Base-by-base conservation (phyloP, 2,113 vertebrate genomes). In the Chaetorhynchus papuensis region DNA sequence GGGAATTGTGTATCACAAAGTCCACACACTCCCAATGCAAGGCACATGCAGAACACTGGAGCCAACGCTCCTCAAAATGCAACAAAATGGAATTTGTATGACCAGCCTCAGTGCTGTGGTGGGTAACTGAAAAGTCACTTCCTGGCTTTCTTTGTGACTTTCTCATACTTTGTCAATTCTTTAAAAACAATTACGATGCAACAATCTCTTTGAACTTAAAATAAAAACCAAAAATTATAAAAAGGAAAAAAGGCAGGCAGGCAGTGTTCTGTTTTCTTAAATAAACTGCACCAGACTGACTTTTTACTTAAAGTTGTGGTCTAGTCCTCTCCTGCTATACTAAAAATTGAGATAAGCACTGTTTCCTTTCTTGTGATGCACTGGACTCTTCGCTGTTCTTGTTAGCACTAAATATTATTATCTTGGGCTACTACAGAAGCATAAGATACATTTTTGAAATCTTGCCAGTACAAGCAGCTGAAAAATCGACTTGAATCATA, bases 21-120 rank as follows among this genome's bases (percentile, higher is more conserved):
- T 16, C 28, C 84, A 49, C 42, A 50, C 54, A 57, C 16, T 42
- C 64, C 50, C 78, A 84, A 1, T 5, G 11, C 31, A 60, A 52
- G 21, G 45, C 60, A 74, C 42, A 44, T 2, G 21, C 35, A 74
- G 47, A 75, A 31, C 7, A 11, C 35, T 41, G 75, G 50, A 70
- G 44, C 21, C 42, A 53, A 39, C 24, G 22, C 49, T 50, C 42
- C 72, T 28, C 26, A 17, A 24, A 75, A 56, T 6, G 9, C 28
- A 41, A 2, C 21, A 10, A n/a, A n/a, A 27, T 3, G 2, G 24
- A 13, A 44, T 11, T 8, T 15, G 33, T 2, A 5, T 39, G 28
- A 20, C 23, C 64, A 53, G 45, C 70, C 50, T 37, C 72, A 33
- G 1, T 1, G 3, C 66, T 65, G 57, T 7, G 57, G 21, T 61